These are phyloP conservation scores for Megaustenia siamemsis DNA, from an alignment of 2,888 invertebrate species.

Conservation along the genomic window DNA sequence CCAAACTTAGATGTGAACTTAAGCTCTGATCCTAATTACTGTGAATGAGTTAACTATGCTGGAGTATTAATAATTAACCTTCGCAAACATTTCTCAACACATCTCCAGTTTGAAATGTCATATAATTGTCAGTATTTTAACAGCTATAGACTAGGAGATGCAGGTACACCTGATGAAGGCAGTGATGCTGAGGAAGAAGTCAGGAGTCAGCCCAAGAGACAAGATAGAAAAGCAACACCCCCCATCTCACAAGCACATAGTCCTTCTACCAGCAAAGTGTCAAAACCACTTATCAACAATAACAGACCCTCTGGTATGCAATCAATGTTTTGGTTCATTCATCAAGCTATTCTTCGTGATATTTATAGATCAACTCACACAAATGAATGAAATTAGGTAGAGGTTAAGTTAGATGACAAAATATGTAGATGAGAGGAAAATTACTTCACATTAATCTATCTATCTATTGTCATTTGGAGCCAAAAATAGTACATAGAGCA, in stretches of 20 bases:
- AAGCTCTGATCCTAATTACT: too few species aligned
- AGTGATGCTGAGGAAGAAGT: constrained; percentile 65
- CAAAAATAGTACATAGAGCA: too few species aligned
- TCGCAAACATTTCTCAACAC: too few species aligned
- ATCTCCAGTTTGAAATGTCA: neutral
- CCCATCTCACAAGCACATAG: neutral
- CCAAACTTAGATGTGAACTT: too few species aligned
- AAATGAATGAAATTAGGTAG: too few species aligned
- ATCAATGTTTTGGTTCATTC: too few species aligned
- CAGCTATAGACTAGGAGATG: constrained; percentile 74
- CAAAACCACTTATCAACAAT: neutral
- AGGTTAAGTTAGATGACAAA: too few species aligned
- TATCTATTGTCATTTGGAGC: too few species aligned
- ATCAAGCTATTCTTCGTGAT: neutral
- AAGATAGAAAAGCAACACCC: constrained; percentile 37
- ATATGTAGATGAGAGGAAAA: too few species aligned
- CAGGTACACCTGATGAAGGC: constrained; percentile 76
- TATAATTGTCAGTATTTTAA: neutral
- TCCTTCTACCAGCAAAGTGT: neutral
- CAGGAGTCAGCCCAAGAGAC: neutral
- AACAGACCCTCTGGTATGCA: neutral
- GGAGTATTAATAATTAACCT: too few species aligned
- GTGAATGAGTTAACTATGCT: too few species aligned
- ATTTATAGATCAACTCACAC: neutral
- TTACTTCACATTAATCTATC: too few species aligned